These are phyloP conservation scores for Monomorium pharaonis DNA, from an alignment of 1,140 invertebrate species.

Conservation along the genomic window DNA sequence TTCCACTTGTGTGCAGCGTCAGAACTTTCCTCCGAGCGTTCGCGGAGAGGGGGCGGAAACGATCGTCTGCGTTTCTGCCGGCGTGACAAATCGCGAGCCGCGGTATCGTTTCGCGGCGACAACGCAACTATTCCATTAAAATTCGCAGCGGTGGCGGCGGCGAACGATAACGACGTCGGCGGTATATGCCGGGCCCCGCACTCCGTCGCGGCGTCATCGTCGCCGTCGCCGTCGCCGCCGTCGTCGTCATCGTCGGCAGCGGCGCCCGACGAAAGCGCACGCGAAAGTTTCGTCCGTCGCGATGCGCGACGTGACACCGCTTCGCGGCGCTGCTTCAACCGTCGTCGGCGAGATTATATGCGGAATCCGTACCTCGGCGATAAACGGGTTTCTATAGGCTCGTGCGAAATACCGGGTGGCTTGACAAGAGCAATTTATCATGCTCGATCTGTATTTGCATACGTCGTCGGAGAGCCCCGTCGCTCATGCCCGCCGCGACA, in stretches of 20 bases:
- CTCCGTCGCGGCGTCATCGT: neutral
- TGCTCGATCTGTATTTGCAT: slow-evolving; percentile 86
- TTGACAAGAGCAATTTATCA: slow-evolving; percentile 86
- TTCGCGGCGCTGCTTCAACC: slow-evolving; percentile 66
- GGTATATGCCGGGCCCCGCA: neutral
- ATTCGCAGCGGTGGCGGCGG: slow-evolving; percentile 43
- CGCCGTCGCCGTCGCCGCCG: neutral
- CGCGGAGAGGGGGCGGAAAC: neutral
- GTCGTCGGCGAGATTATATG: slow-evolving; percentile 78
- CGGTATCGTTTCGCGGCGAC: slow-evolving; percentile 42
- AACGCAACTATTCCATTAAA: slow-evolving; percentile 55
- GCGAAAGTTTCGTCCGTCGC: slow-evolving; percentile 61
- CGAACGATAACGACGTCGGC: slow-evolving; percentile 27
- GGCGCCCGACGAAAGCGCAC: slow-evolving; percentile 23
- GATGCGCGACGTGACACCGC: slow-evolving; percentile 9
- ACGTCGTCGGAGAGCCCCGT: slow-evolving; percentile 84
- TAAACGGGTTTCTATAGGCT: slow-evolving; percentile 79
- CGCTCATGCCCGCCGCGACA: slow-evolving; percentile 80
- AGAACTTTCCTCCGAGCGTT: neutral
- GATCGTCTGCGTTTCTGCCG: slow-evolving; percentile 31
- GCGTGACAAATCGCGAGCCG: slow-evolving; percentile 47
- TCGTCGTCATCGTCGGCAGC: neutral
- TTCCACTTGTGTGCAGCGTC: neutral
- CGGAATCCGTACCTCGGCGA: slow-evolving; percentile 76
- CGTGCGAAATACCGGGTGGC: slow-evolving; percentile 84